phyloP scores from a whole-genome alignment of 2,113 vertebrate genomes.

The Sinocyclocheilus maitianheensis region DNA sequence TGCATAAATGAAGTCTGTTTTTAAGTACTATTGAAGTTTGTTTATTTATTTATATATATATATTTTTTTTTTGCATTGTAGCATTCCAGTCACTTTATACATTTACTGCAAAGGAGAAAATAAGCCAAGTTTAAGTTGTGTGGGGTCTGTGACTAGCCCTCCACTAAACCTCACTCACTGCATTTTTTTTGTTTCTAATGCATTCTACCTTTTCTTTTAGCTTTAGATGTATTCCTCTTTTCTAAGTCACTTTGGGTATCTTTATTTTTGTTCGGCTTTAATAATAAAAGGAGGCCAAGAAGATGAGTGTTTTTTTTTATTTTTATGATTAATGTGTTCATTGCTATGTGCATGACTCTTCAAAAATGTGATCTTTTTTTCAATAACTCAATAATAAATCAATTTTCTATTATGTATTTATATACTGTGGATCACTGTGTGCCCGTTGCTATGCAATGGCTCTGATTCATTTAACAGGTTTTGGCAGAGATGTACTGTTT shows the following conservation, averaged over 20 bases:
- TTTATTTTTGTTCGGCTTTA: too few species aligned
- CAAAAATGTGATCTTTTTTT: too few species aligned
- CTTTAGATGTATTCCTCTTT: neutral
- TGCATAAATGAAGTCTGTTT: neutral
- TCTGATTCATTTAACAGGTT: neutral
- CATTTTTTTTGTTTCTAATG: neutral
- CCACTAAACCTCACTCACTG: neutral
- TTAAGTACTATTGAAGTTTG: neutral
- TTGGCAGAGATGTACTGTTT: neutral
- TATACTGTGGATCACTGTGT: neutral
- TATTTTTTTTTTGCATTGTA: neutral
- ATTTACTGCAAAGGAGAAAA: neutral
- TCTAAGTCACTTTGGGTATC: too few species aligned
- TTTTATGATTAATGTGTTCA: neutral
- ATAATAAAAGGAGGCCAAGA: too few species aligned
- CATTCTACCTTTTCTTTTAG: neutral
- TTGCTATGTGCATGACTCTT: neutral
- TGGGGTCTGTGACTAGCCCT: neutral
- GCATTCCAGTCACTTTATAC: neutral
- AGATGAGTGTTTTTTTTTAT: too few species aligned
- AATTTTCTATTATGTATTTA: neutral
- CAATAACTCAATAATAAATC: neutral
- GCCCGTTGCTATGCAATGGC: neutral
- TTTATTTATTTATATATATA: too few species aligned
- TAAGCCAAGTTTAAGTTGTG: neutral